Base-by-base conservation (phyloP, 1,140 invertebrate genomes). In the Sycobia sp. region DNA sequence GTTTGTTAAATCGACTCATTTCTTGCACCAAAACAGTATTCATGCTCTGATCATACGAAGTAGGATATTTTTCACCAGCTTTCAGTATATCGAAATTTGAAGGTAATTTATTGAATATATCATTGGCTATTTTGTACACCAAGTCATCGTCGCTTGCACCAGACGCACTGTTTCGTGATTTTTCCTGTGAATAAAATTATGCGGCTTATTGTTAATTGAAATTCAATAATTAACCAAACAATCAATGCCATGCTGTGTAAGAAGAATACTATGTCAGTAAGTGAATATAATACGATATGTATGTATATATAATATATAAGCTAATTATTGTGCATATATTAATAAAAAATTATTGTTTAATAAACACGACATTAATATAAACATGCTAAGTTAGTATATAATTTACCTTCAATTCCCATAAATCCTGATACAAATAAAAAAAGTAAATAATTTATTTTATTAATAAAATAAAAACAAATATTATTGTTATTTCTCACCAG, bases 1-100 rank as follows among this genome's bases (percentile, higher is more conserved):
- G 83, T 62, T 87, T 89, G 71, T 97, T 96, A 68, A 95, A 98
- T 53, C 94, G 79, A 9, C 88, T 91, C 87, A 96, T 95, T 84
- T 97, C 95, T 83, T 98, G 95, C 1, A 97, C 91, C 29, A 97
- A 82, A 3, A 97, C 94, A 8, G 93, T 95, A 73, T 95, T 95
- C 91, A 95, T 93, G 63, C 91, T 93, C 78, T 95, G 91, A 76
- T 89, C 84, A 80, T 96, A 89, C 27, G 84, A 81, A 29, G 91
- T 91, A 27, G 94, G 89, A 84, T 93, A 93, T 81, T 90, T 88
- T 75, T 85, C 76, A 76, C 88, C 74, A 53, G 89, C 83, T 32
- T 82, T 74, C 71, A 89, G 80, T 32, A 91, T 76, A 81, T 93
- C 85, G 81, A 88, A 91, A 79, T 91, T 84, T 61, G 82, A 72